Evolutionary conservation across 2,888 invertebrate species (phyloP).

Genomic region (Erannis defoliaria): DNA sequence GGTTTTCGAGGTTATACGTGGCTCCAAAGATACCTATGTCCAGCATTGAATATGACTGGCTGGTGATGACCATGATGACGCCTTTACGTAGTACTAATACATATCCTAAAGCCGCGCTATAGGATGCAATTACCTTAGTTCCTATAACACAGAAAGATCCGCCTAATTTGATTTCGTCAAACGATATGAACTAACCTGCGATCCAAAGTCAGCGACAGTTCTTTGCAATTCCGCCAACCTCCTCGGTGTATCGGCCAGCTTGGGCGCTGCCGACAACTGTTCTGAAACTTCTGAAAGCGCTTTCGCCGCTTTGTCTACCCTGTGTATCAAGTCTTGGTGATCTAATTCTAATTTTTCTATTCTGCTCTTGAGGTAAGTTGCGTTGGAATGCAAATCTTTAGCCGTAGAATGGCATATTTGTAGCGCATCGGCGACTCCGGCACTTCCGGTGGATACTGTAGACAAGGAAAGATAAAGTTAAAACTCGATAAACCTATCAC

Average conservation of each 20-base stretch:
- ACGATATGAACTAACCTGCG: slow-evolving; percentile 75
- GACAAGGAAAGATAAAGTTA: slow-evolving; percentile 19
- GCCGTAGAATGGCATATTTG: slow-evolving; percentile 91
- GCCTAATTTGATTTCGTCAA: too few species aligned
- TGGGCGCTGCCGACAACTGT: slow-evolving; percentile 86
- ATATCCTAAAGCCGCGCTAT: too few species aligned
- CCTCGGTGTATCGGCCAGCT: slow-evolving; percentile 86
- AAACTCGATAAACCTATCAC: background rate
- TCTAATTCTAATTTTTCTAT: slow-evolving; percentile 86
- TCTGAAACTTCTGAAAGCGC: slow-evolving; percentile 85
- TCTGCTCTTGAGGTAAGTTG: slow-evolving; percentile 86
- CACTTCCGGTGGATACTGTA: slow-evolving; percentile 89
- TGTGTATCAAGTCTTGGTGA: slow-evolving; percentile 72
- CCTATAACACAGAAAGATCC: too few species aligned
- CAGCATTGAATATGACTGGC: too few species aligned
- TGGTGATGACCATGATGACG: too few species aligned
- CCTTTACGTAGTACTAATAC: too few species aligned
- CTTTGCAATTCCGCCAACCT: slow-evolving; percentile 83
- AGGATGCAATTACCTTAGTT: too few species aligned
- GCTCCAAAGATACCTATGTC: too few species aligned
- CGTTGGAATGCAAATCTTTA: slow-evolving; percentile 89
- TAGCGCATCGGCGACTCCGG: slow-evolving; percentile 89
- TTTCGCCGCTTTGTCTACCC: slow-evolving; percentile 74
- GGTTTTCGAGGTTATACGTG: too few species aligned
- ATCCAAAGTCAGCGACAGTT: slow-evolving; percentile 87